Evolutionary conservation across 2,797 vertebrate genomes (phyloP), one percentile per base, ranked within the genome.

Genomic region (Cichlasoma orientale): DNA sequence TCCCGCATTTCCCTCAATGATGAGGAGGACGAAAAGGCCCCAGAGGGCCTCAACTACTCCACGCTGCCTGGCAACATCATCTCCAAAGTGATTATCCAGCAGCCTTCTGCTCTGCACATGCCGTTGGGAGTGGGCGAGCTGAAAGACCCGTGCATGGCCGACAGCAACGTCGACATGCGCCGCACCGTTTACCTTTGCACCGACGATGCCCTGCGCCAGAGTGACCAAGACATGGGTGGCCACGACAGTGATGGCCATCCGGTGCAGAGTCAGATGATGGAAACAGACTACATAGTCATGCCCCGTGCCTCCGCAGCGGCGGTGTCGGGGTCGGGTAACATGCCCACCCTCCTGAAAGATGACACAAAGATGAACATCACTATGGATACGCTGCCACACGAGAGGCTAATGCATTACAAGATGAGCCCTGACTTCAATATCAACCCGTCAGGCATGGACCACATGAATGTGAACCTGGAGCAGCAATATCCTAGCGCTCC

Each of bases 251-350:
- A 97, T 72, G 96, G 97, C 82, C 96, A 95, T 77, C 33, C 82
- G 1, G 93, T 93, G 82, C 97, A 97, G 85, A 96, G 98, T 29
- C 95, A 96, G 92, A 97, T 98, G 96, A 97, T 99, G 96, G 98
- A 99, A 91, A 98, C 98, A 7, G 98, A 99, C 96, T 99, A 99
- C 88, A 99, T 99, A 21, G 97, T 99, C 76, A 97, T 99, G 98
- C 98, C 98, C 33, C 95, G 98, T 59, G 92, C 87, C 77, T 94
- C 94, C 0, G 91, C 89, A 0, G 82, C 86, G 0, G 74, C 29
- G 0, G 66, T 91, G 87, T 82, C 92, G 2, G 96, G 96, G 74
- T 95, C 97, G 10, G 96, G 97, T 59, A 98, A 96, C 75, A 68
- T 97, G 66, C 96, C 97, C 85, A 95, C 97, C 31, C 95, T 98